Evolutionary conservation across 53 echinoderm and acorn worm genomes (phyloP).

Genomic region (Zoroaster sp.): DNA sequence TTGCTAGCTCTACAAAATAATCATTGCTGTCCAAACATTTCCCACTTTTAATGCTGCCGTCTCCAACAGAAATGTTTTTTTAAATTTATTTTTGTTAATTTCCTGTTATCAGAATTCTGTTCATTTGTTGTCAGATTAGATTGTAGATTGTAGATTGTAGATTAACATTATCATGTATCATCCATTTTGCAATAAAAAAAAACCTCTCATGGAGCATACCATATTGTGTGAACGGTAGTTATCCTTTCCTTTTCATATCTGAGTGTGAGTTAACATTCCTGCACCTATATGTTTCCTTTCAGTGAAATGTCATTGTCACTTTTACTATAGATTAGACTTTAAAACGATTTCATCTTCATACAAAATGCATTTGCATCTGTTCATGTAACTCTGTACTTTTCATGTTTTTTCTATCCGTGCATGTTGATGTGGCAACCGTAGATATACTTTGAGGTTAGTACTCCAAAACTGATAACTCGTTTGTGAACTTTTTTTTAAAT

Average conservation of each 20-base stretch:
- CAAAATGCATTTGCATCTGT: too few species aligned
- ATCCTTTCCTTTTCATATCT: background rate
- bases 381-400: background rate
- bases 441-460: background rate
- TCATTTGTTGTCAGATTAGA: background rate
- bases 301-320: background rate
- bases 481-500: background rate
- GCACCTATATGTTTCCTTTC: background rate
- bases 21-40: too few species aligned
- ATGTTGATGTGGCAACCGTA: background rate
- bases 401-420: background rate
- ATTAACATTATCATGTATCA: slow-evolving; percentile 3
- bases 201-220: background rate
- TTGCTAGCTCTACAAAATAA: too few species aligned
- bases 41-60: too few species aligned
- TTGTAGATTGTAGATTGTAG: slow-evolving; percentile 9
- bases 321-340: background rate
- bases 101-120: too few species aligned
- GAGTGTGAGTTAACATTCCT: background rate
- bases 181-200: slow-evolving; percentile 33
- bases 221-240: background rate
- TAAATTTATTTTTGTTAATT: too few species aligned
- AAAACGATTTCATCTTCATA: background rate
- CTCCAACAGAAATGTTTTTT: too few species aligned
- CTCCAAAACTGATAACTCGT: background rate